phyloP scores from a whole-genome alignment of 1,140 invertebrate genomes.

The Pteromalus puparum region DNA sequence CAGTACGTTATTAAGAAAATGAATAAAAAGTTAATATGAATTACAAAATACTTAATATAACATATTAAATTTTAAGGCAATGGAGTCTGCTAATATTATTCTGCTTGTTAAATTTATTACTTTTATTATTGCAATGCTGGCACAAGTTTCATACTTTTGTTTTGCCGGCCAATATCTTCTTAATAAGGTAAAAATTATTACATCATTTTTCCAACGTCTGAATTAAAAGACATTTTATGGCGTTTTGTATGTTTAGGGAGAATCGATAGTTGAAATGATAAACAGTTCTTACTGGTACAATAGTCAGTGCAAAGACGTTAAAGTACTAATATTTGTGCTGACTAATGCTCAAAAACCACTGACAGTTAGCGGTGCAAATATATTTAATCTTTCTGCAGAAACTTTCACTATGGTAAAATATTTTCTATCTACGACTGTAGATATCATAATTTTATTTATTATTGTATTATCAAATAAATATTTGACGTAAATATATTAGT shows the following conservation, averaged over 20 bases:
- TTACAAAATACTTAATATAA: background rate
- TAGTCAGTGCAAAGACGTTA: background rate
- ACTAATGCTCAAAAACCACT: conserved; percentile 24
- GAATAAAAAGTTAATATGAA: background rate
- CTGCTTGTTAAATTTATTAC: background rate
- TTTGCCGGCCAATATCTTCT: conserved; percentile 36
- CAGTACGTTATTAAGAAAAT: background rate
- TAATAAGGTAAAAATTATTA: conserved; percentile 18
- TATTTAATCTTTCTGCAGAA: conserved; percentile 25
- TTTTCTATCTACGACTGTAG: no score
- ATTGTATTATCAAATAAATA: background rate
- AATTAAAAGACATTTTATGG: no score
- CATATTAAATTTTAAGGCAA: background rate
- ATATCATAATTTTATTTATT: background rate
- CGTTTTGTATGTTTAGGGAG: conserved; percentile 4
- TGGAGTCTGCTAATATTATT: conserved; percentile 19
- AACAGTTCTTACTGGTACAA: conserved; percentile 33
- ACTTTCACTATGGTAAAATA: conserved; percentile 19
- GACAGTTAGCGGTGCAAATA: conserved; percentile 9
- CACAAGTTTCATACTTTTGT: conserved; percentile 31
- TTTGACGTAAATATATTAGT: background rate
- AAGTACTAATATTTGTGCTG: background rate
- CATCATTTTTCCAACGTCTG: background rate
- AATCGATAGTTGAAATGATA: conserved; percentile 6
- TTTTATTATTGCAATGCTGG: conserved; percentile 29